Conservation (phyloP, 2,888 invertebrate species). For the Loripinus fragilis region DNA sequence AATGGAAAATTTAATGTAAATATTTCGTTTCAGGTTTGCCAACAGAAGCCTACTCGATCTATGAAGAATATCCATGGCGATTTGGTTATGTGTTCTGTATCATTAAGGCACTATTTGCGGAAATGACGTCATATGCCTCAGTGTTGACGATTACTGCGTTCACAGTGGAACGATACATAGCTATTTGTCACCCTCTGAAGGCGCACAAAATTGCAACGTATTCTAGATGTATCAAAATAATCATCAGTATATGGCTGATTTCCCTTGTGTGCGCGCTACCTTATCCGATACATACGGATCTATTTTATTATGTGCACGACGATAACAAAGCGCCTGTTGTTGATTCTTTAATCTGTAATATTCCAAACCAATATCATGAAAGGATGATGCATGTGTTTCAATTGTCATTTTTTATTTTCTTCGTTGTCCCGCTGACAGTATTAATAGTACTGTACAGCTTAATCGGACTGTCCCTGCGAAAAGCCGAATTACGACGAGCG, state of each 20-base stretch:
- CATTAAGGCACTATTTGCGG: slow-evolving; percentile 83
- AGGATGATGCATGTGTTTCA: slow-evolving; percentile 86
- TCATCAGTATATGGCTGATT: slow-evolving; percentile 92
- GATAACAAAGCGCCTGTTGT: slow-evolving; percentile 55
- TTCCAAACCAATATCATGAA: slow-evolving; percentile 66
- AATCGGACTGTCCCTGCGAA: slow-evolving; percentile 75
- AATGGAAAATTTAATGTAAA: no score
- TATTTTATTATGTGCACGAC: slow-evolving; percentile 70
- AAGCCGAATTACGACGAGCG: slow-evolving; percentile 61
- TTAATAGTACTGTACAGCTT: slow-evolving; percentile 89
- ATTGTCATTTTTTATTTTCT: slow-evolving; percentile 91
- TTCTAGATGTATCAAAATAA: slow-evolving; percentile 91
- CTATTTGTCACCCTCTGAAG: slow-evolving; percentile 94
- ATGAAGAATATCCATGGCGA: slow-evolving; percentile 84
- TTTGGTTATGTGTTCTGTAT: slow-evolving; percentile 84
- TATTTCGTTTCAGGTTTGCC: slow-evolving; percentile 9
- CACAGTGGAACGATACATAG: slow-evolving; percentile 93
- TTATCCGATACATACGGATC: slow-evolving; percentile 78
- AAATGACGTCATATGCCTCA: slow-evolving; percentile 92
- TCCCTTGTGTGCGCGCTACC: slow-evolving; percentile 88
- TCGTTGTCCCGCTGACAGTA: slow-evolving; percentile 89
- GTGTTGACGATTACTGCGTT: slow-evolving; percentile 96
- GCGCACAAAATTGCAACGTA: slow-evolving; percentile 93
- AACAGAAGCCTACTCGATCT: slow-evolving; percentile 83
- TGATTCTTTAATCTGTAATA: slow-evolving; percentile 77